These are phyloP conservation scores for Xanthia icteritia DNA, from an alignment of 2,888 invertebrate genomes.

Conservation along the genomic window DNA sequence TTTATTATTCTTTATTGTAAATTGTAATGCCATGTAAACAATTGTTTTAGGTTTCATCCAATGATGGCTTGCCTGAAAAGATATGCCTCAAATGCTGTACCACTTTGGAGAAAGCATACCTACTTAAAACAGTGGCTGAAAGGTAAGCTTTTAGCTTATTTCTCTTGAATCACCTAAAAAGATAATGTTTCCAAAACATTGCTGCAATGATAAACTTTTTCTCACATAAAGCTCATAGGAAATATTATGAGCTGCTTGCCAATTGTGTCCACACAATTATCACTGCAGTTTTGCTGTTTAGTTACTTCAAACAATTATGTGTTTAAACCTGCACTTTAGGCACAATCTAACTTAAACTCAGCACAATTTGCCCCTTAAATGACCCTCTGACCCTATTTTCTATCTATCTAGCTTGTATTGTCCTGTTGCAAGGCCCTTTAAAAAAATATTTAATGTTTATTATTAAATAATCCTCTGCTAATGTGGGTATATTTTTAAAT, in stretches of 20 bases:
- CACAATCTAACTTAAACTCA: not conserved
- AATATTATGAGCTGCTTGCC: not conserved
- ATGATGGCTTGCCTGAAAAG: conserved; percentile 88
- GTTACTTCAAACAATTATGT: not conserved
- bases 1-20: not conserved
- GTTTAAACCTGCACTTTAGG: not conserved
- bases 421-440: too few relatives aligned
- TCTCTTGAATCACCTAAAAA: not conserved
- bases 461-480: not conserved
- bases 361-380: not conserved
- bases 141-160: conserved; percentile 73
- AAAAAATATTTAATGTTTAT: not conserved
- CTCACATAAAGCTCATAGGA: not conserved
- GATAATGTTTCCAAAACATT: not conserved
- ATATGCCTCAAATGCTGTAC: conserved; percentile 86
- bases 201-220: not conserved
- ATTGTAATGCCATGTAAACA: not conserved
- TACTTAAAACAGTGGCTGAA: conserved; percentile 88
- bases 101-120: conserved; percentile 86
- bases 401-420: not conserved
- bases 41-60: conserved; percentile 79
- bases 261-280: not conserved
- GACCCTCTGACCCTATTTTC: too few relatives aligned
- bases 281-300: not conserved
- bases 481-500: not conserved